Conservation (phyloP, 1,140 invertebrate genomes). For the Drosophila elegans region DNA sequence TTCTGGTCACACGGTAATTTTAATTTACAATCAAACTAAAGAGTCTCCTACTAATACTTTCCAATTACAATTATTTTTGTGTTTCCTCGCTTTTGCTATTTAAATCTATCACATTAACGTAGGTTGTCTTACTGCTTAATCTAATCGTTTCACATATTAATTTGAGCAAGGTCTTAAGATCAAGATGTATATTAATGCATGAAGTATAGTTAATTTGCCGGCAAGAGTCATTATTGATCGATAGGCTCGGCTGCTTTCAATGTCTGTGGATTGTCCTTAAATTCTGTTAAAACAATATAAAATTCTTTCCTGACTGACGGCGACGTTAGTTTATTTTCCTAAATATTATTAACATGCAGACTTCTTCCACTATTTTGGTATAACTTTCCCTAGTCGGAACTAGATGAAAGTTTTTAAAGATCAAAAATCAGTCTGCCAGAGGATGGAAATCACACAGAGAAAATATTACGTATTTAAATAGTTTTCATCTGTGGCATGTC, state of each 20-base stretch:
- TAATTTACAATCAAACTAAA: conserved; percentile 32
- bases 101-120: conserved; percentile 19
- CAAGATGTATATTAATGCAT: conserved; percentile 8
- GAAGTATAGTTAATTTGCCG: conserved; percentile 3
- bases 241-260: conserved; percentile 8
- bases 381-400: conserved; percentile 25
- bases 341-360: conserved; percentile 30
- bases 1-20: conserved; percentile 8
- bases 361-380: conserved; percentile 44
- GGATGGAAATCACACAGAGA: conserved; percentile 31
- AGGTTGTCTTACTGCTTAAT: conserved; percentile 18
- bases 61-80: conserved; percentile 23
- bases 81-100: conserved; percentile 15
- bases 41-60: conserved; percentile 41
- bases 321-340: conserved; percentile 20
- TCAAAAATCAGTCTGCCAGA: conserved; percentile 45
- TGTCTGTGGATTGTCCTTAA: conserved; percentile 18
- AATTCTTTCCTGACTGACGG: conserved; percentile 10
- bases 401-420: conserved; percentile 38
- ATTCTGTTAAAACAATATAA: conserved; percentile 15
- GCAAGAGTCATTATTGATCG: conserved; percentile 4
- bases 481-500: not conserved
- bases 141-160: not conserved
- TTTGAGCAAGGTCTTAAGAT: conserved; percentile 40
- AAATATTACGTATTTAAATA: conserved; percentile 11